Evolutionary conservation across 2,888 invertebrate genomes (phyloP).

Genomic region (Lithophane socia): DNA sequence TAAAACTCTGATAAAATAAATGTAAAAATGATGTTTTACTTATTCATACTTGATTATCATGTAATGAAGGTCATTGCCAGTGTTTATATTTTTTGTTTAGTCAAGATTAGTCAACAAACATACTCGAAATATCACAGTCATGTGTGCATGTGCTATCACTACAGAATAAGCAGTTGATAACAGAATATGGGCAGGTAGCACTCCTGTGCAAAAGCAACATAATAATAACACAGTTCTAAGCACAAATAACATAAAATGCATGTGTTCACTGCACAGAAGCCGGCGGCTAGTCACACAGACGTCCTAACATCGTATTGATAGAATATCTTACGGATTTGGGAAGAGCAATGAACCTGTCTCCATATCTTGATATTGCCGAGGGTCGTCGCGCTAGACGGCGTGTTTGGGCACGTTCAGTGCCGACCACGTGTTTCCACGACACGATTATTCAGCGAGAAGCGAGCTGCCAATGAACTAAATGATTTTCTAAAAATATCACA

Average conservation of each 20-base stretch:
- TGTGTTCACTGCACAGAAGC: constrained; percentile 70
- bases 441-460: constrained; percentile 78
- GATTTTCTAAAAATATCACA: constrained; percentile 88
- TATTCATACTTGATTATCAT: constrained; percentile 39
- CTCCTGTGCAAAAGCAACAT: constrained; percentile 45
- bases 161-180: constrained; percentile 37
- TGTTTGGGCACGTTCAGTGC: constrained; percentile 70
- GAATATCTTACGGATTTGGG: constrained; percentile 84
- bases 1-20: constrained; percentile 37
- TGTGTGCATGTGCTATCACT: constrained; percentile 24
- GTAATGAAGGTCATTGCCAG: constrained; percentile 48
- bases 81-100: constrained; percentile 65
- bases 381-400: constrained; percentile 70
- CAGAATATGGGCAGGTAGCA: constrained; percentile 6
- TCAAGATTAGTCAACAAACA: constrained; percentile 55
- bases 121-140: constrained; percentile 13
- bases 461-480: constrained; percentile 86
- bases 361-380: constrained; percentile 75
- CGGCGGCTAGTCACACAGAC: constrained; percentile 74
- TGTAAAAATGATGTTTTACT: constrained; percentile 35
- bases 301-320: constrained; percentile 67
- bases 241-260: constrained; percentile 64
- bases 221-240: constrained; percentile 56
- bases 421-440: constrained; percentile 82
- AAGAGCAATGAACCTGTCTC: constrained; percentile 81